Evolutionary conservation across 2,797 vertebrate genomes (phyloP).

Genomic region (Takifugu ocellatus): DNA sequence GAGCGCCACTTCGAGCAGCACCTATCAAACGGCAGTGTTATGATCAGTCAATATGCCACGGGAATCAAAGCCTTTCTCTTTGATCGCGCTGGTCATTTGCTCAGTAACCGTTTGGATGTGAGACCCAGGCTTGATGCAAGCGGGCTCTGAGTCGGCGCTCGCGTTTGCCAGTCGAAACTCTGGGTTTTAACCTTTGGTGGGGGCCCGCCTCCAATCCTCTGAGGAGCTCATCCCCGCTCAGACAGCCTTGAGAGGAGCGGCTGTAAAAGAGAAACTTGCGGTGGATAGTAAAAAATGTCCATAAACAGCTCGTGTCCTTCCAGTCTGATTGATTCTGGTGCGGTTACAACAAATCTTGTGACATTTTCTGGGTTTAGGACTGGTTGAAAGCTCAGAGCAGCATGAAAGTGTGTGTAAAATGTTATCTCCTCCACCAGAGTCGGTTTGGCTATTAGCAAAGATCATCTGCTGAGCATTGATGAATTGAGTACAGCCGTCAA

Average conservation of each 20-base stretch:
- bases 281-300: conserved; percentile 56
- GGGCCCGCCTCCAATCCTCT: conserved; percentile 47
- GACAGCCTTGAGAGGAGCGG: conserved; percentile 53
- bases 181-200: conserved; percentile 57
- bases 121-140: conserved; percentile 52
- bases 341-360: conserved; percentile 41
- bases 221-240: conserved; percentile 10
- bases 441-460: too few species aligned
- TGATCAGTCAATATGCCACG: conserved; percentile 73
- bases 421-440: too few species aligned
- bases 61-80: conserved; percentile 68
- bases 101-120: conserved; percentile 66
- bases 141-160: conserved; percentile 52
- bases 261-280: conserved; percentile 48
- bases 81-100: conserved; percentile 72
- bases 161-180: conserved; percentile 65
- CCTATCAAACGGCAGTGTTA: conserved; percentile 71
- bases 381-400: conserved; percentile 40
- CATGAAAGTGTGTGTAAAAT: conserved; percentile 36
- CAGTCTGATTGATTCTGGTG: conserved; percentile 53
- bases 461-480: too few species aligned
- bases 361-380: conserved; percentile 44
- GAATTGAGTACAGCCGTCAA: too few species aligned
- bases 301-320: conserved; percentile 54
- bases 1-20: conserved; percentile 52